Conservation (phyloP, 1,140 invertebrate species). For the Drosophila murphyi region DNA sequence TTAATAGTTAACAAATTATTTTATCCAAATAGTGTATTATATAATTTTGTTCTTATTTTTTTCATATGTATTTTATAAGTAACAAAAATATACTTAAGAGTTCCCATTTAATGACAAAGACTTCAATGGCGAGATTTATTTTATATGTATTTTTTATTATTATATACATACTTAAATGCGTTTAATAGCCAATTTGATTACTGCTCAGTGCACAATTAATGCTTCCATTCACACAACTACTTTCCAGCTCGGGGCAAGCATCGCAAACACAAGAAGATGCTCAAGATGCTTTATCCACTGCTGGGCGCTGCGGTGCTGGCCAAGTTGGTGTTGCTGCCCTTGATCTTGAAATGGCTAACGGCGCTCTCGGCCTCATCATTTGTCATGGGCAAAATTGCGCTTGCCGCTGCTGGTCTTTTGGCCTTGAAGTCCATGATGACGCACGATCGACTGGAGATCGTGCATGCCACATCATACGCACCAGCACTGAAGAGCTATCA, state of each 20-base stretch:
- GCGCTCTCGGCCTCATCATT: constrained; percentile 87
- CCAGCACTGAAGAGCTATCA: constrained; percentile 52
- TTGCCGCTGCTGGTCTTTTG: constrained; percentile 83
- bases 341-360: constrained; percentile 87
- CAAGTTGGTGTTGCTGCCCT: constrained; percentile 87
- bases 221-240: not conserved
- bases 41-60: too few species aligned
- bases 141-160: too few species aligned
- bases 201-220: not conserved
- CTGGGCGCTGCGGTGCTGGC: constrained; percentile 87
- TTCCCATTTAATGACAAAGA: too few species aligned
- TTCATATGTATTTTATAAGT: too few species aligned
- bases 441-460: constrained; percentile 68
- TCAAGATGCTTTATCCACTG: constrained; percentile 85
- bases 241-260: constrained; percentile 67
- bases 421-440: constrained; percentile 78
- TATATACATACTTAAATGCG: too few species aligned
- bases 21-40: too few species aligned
- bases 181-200: too few species aligned
- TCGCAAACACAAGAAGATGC: constrained; percentile 64
- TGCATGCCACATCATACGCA: constrained; percentile 60
- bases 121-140: too few species aligned
- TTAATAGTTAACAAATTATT: too few species aligned
- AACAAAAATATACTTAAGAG: too few species aligned
- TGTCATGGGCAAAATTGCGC: constrained; percentile 86